Conservation (phyloP, 2,888 invertebrate species). For the Cataglyphis rosenhaueri region DNA sequence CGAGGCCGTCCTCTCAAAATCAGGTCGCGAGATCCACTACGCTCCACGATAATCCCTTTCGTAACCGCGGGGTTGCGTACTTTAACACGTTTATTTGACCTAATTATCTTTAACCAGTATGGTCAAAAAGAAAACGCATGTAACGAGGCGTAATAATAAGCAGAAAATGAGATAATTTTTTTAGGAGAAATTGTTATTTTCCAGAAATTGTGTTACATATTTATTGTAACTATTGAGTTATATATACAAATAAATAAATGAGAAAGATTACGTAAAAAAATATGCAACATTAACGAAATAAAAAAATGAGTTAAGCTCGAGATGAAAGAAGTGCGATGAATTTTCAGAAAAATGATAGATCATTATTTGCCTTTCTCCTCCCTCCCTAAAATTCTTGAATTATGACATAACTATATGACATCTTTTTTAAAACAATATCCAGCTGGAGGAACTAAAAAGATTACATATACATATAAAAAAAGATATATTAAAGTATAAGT, state of each 20-base stretch:
- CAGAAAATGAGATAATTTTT: not conserved
- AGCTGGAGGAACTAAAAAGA: not conserved
- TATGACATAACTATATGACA: not conserved
- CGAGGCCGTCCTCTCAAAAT: conserved; percentile 26
- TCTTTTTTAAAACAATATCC: not conserved
- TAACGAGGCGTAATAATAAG: not conserved
- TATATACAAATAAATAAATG: not conserved
- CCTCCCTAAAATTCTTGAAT: not conserved
- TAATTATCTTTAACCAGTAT: not conserved
- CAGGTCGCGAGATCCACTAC: conserved; percentile 32
- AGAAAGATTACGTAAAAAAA: not conserved
- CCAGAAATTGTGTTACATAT: not conserved
- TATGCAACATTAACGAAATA: not conserved
- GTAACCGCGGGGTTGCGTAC: not conserved
- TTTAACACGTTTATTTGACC: conserved; percentile 28
- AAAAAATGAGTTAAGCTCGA: not conserved
- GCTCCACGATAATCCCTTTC: not conserved
- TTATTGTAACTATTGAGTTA: not conserved
- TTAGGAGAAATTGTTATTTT: not conserved
- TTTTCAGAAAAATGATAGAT: not conserved
- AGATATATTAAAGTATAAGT: not conserved
- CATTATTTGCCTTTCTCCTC: not conserved
- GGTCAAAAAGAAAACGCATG: not conserved
- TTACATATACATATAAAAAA: conserved; percentile 5
- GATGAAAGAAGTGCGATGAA: not conserved